phyloP scores from a whole-genome alignment of 1,140 invertebrate species.

The Pollicipes pollicipes region DNA sequence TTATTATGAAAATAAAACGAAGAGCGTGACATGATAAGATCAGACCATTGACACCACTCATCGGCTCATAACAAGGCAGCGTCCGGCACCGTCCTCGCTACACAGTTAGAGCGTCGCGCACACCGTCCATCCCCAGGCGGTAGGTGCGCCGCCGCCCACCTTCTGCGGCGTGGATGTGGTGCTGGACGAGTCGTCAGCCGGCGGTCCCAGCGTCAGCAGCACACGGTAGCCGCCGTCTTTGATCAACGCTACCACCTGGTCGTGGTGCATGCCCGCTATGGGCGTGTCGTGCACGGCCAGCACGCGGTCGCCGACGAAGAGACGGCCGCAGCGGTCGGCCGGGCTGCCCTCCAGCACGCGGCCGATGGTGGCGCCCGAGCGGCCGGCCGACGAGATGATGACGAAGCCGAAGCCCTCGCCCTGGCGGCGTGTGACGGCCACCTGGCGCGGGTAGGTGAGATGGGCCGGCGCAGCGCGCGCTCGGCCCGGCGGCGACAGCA shows the following conservation, averaged over 20 bases:
- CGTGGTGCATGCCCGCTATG: constrained; percentile 80
- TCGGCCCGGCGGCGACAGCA: not conserved
- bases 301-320: constrained; percentile 89
- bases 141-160: not conserved
- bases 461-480: no score
- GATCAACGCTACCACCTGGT: constrained; percentile 81
- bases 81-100: no score
- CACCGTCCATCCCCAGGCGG: no score
- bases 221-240: constrained; percentile 85
- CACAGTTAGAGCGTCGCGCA: no score
- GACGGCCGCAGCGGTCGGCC: constrained; percentile 69
- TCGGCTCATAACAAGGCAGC: no score
- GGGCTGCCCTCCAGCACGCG: constrained; percentile 58
- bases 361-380: constrained; percentile 84
- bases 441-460: constrained; percentile 42
- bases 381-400: constrained; percentile 90
- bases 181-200: constrained; percentile 19
- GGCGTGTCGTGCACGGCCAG: constrained; percentile 86
- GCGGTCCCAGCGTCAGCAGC: constrained; percentile 66
- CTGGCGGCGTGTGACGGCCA: constrained; percentile 70
- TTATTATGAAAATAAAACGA: no score
- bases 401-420: constrained; percentile 98
- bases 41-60: no score
- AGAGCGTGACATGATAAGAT: no score
- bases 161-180: not conserved